Evolutionary conservation across 2,113 vertebrate genomes (phyloP), one percentile per base, ranked within the genome.

Genomic region (Pungitius pungitius): DNA sequence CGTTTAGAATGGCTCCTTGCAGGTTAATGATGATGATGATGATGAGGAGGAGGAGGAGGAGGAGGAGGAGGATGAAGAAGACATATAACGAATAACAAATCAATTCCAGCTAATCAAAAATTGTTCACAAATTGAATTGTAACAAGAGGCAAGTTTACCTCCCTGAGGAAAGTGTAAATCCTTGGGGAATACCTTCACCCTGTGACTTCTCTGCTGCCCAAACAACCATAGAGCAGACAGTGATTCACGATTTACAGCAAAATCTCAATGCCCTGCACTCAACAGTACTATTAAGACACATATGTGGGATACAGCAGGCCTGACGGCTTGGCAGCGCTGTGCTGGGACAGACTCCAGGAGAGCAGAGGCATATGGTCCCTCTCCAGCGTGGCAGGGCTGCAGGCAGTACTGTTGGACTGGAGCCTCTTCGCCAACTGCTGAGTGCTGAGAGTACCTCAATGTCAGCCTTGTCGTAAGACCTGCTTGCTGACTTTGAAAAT

Each of bases 321-420:
- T 68, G 58, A 69, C 33, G 14, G 63, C 76, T 83, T 88, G 83
- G 73, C 85, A 82, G 73, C 60, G 60, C 68, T 56, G 27, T 30
- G 43, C 73, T 69, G 51, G 59, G 66, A 75, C 60, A 57, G 79
- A 66, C 74, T 84, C 67, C 49, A 26, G 71, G n/a, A 76, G 80
- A 83, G 76, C 62, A 37, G 58, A 83, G 85, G 85, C 90, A 91
- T 90, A 91, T 91, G 90, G 85, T 81, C 42, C n/a, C 73, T 77
- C 84, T 90, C 82, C 77, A 78, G 69, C 30, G 33, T 70, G 70
- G 77, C 80, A 73, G 80, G 69, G 72, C 85, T 80, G 77, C 61
- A 69, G 67, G 73, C 68, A 51, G 70, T 62, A 59, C 20, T 57
- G 59, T 80, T 85, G 84, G 80, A 81, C 74, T 51, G 45, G 6